Percentiles rank a stretch among this genome's conserved stretches.
Evolutionary conservation across 2,797 vertebrate species (phyloP).

Genomic region (Remorina albescens): DNA sequence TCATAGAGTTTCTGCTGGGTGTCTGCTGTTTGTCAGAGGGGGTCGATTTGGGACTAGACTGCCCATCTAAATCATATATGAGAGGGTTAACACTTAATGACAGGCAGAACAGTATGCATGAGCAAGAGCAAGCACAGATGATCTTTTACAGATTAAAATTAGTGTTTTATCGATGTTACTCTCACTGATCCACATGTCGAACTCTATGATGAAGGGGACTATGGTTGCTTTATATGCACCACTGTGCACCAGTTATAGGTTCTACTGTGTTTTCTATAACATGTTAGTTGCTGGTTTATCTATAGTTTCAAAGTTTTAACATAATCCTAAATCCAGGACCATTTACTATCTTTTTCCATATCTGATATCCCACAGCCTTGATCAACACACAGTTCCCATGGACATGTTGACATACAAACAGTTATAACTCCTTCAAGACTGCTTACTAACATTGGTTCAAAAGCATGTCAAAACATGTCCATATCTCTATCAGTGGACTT

Average conservation of each 20-base stretch:
- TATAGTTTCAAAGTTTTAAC: too few relatives aligned
- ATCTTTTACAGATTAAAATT: background rate
- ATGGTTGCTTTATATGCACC: background rate
- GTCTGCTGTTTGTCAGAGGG: slow-evolving; percentile 74
- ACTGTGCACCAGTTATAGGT: background rate
- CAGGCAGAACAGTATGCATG: background rate
- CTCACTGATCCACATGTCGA: background rate
- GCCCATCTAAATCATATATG: slow-evolving; percentile 71
- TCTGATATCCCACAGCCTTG: background rate
- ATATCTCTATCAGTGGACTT: background rate
- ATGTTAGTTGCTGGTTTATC: background rate
- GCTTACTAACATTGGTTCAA: background rate
- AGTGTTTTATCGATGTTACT: background rate
- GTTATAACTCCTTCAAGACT: background rate
- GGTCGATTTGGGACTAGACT: slow-evolving; percentile 78
- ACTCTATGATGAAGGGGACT: background rate
- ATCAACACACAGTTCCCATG: background rate
- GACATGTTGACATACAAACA: background rate
- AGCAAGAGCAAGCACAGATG: background rate
- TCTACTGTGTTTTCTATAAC: background rate
- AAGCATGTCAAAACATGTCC: background rate
- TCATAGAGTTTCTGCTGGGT: slow-evolving; percentile 57
- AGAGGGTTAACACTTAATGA: slow-evolving; percentile 8
- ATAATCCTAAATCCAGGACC: too few relatives aligned
- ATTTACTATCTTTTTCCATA: background rate